phyloP scores from a whole-genome alignment of 2,113 vertebrate genomes.

The cat (Felis catus) region DNA sequence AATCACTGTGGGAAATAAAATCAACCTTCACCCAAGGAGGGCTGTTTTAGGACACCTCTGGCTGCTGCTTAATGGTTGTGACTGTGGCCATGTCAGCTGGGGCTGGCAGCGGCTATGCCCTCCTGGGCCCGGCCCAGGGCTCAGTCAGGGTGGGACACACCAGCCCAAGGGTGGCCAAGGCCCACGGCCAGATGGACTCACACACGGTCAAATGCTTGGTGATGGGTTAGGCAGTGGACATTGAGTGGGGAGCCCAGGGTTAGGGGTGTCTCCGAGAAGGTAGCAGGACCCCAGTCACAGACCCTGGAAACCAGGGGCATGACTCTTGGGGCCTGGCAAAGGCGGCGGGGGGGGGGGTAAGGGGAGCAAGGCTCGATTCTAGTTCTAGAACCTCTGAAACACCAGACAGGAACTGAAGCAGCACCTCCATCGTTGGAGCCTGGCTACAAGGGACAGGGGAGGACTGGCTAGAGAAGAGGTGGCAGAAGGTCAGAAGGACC shows the following conservation, averaged over 20 bases:
- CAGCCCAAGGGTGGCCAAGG: not conserved
- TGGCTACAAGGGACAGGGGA: not conserved
- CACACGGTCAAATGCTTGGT: not conserved
- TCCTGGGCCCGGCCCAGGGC: not conserved
- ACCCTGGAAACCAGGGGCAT: not conserved
- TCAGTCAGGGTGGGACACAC: not conserved
- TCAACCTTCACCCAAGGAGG: not conserved
- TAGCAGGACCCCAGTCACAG: not conserved
- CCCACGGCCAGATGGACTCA: not conserved
- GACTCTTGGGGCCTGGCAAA: not conserved
- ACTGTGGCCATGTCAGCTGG: not conserved
- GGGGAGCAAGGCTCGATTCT: not conserved
- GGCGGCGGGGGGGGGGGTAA: fast-evolving
- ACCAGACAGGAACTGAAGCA: not conserved
- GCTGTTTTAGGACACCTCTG: not conserved
- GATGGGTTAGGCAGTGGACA: not conserved
- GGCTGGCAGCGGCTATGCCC: not conserved
- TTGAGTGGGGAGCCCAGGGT: not conserved
- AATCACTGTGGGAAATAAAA: not conserved
- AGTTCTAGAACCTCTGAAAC: not conserved
- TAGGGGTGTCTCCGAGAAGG: not conserved
- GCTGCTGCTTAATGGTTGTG: not conserved
- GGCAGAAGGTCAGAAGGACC: not conserved
- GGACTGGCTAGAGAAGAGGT: not conserved
- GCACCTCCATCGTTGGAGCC: not conserved